Evolutionary conservation across 2,888 invertebrate species (phyloP).

Genomic region (Thyatira batis): DNA sequence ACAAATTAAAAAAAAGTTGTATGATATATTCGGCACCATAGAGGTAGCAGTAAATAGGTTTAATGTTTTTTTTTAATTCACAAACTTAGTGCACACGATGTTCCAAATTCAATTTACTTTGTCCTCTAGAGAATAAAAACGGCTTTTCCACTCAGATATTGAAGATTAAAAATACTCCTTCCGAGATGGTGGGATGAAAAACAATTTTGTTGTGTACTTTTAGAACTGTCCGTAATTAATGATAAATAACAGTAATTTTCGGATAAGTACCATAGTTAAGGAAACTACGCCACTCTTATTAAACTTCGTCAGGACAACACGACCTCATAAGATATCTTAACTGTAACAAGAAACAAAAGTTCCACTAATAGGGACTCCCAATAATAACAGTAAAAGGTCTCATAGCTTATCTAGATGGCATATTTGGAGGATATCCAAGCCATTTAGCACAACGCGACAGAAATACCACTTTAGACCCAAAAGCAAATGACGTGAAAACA

Average conservation of each 20-base stretch:
- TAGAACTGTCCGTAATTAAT: too few relatives aligned
- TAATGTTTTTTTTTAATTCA: too few relatives aligned
- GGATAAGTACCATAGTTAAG: not conserved
- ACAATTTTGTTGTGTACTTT: too few relatives aligned
- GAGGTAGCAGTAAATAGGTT: too few relatives aligned
- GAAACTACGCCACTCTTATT: not conserved
- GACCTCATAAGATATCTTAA: slow-evolving; percentile 17
- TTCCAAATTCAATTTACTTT: too few relatives aligned
- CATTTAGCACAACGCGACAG: slow-evolving; percentile 69
- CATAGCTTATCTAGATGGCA: slow-evolving; percentile 71
- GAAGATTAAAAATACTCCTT: too few relatives aligned
- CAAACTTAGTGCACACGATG: too few relatives aligned
- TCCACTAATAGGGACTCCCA: slow-evolving; percentile 46
- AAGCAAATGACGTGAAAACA: slow-evolving; percentile 73
- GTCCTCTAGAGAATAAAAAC: too few relatives aligned
- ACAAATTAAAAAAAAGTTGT: too few relatives aligned
- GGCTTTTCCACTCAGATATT: too few relatives aligned
- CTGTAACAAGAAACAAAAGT: slow-evolving; percentile 44
- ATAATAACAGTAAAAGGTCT: slow-evolving; percentile 68
- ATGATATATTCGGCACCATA: too few relatives aligned
- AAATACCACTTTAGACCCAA: slow-evolving; percentile 66
- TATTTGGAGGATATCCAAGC: slow-evolving; percentile 75
- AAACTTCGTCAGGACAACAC: slow-evolving; percentile 4
- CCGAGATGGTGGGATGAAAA: too few relatives aligned
- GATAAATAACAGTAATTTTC: not conserved